Evolutionary conservation across 2,797 vertebrate species (phyloP).

Genomic region (Poecilia velifera): DNA sequence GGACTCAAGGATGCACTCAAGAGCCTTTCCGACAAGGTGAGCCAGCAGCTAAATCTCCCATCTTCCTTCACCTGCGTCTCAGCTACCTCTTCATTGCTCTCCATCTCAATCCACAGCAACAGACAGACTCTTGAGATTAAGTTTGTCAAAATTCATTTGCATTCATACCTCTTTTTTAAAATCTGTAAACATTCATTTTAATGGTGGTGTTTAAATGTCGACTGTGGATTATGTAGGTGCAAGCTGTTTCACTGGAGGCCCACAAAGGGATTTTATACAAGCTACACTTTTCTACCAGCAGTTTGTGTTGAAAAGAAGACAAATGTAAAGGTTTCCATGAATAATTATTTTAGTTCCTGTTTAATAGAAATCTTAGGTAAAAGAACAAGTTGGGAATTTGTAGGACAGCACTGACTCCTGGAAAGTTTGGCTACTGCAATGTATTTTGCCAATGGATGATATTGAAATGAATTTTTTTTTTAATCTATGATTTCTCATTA

Average conservation of each 20-base stretch:
- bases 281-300: slow-evolving; percentile 3
- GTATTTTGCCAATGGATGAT: too few relatives aligned
- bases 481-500: neutral
- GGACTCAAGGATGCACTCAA: slow-evolving; percentile 93
- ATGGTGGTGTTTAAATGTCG: neutral
- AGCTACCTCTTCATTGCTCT: slow-evolving; percentile 18
- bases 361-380: too few relatives aligned
- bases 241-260: slow-evolving; percentile 10
- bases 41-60: slow-evolving; percentile 43
- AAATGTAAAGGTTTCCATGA: neutral
- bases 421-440: too few relatives aligned
- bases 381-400: too few relatives aligned
- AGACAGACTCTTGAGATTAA: slow-evolving; percentile 23
- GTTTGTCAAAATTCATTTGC: slow-evolving; percentile 14
- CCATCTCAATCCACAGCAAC: slow-evolving; percentile 18
- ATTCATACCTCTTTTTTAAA: slow-evolving; percentile 9
- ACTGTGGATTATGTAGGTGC: slow-evolving; percentile 1
- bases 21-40: slow-evolving; percentile 96
- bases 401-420: too few relatives aligned
- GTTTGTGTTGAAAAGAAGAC: slow-evolving; percentile 20
- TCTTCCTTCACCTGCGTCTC: slow-evolving; percentile 7
- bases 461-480: too few relatives aligned
- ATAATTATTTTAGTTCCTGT: too few relatives aligned
- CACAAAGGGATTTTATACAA: slow-evolving; percentile 5
- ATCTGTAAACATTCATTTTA: slow-evolving; percentile 6